Evolutionary conservation across 2,797 vertebrate genomes (phyloP).

Genomic region (Corythornis leucogaster): DNA sequence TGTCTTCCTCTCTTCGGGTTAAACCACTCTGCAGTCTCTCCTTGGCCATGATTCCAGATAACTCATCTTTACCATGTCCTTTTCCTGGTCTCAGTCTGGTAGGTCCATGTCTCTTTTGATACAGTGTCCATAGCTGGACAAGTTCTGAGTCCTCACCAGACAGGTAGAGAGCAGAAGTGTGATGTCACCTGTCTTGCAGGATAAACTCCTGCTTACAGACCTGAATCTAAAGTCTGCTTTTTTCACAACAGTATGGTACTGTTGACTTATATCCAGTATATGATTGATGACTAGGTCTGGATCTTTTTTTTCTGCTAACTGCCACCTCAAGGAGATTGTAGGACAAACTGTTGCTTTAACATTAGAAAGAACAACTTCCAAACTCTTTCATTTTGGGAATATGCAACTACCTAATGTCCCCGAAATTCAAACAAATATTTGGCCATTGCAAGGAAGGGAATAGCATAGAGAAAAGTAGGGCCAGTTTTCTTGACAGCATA

Average conservation of each 20-base stretch:
- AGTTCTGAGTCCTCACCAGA: accelerated
- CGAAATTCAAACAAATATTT: background rate
- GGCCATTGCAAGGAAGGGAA: background rate
- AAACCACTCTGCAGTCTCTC: background rate
- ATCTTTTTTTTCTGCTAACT: background rate
- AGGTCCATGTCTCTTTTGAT: background rate
- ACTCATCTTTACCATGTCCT: accelerated
- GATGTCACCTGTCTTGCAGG: background rate
- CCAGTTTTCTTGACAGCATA: background rate
- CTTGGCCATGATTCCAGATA: background rate
- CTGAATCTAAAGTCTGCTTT: background rate
- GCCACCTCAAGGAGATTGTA: background rate
- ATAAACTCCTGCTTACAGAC: background rate
- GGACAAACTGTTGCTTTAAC: background rate
- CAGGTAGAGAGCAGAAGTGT: background rate
- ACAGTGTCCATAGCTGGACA: background rate
- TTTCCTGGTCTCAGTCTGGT: background rate
- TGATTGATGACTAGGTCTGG: background rate
- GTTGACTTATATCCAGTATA: background rate
- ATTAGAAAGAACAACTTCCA: background rate
- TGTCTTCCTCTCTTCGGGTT: background rate
- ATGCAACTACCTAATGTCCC: background rate
- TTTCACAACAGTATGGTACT: background rate
- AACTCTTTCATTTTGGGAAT: background rate
- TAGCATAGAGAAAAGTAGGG: background rate